Evolutionary conservation across 37 sponge, comb jelly and placozoan genomes (phyloP), one percentile per base, ranked within the genome.

Genomic region (Hexactinellida sp.): DNA sequence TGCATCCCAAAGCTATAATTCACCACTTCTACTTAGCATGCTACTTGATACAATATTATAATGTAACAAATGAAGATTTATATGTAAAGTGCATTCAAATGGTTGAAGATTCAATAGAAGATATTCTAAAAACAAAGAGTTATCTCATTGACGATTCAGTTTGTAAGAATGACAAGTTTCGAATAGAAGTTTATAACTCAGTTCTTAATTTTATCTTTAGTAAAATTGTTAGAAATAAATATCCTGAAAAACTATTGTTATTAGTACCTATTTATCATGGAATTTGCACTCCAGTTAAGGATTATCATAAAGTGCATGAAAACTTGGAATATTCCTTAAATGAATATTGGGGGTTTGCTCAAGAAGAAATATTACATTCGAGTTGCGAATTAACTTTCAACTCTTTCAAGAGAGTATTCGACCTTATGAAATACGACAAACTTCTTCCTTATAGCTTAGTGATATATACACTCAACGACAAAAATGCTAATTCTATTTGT

Each of bases 311-410:
- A 25, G 3, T 63, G 3, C 76, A 63, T 25, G 76, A 63, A 25
- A 1, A 23, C 3, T 63, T 63, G 13, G 5, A 23, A 23, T 63
- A 63, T n/a, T 32, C 25, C 5, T 3, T 21, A 10, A 63, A 28
- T 63, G 76, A 63, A 23, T 63, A 63, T n/a, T 63, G 76, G 76
- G 76, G 76, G 34, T 63, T 63, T 63, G 19, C 76, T 63, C 3
- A 63, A 63, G 76, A 63, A 25, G 21, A n/a, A 25, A n/a, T 28
- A 7, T 25, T 63, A 25, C 13, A 28, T 28, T 63, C 19, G 25
- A 7, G 13, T 21, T 3, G 30, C 3, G 76, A n/a, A 63, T 7
- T 63, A 5, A 3, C 76, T 21, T 10, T n/a, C 5, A 7, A 10
- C 3, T 10, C 30, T 63, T 25, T 23, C 34, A 63, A 63, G 13